Conservation (phyloP, 2,113 vertebrate species). For the Mystacornis crossleyi region DNA sequence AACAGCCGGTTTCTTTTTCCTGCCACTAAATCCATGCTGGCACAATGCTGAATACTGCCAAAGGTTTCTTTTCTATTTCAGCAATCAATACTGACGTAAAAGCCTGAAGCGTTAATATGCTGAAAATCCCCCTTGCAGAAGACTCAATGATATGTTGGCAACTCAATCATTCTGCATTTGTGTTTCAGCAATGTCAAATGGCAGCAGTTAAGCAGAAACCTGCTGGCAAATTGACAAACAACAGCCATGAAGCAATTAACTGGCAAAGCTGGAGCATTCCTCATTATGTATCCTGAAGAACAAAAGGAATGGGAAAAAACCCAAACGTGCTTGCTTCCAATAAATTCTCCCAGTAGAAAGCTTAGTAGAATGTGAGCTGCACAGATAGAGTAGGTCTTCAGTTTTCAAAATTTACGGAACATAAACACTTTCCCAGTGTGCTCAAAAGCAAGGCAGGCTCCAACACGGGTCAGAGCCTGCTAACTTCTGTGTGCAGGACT, state of each 20-base stretch:
- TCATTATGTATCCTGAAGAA: conserved; percentile 25
- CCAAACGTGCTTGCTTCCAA: not conserved
- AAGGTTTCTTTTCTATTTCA: conserved; percentile 64
- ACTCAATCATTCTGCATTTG: conserved; percentile 69
- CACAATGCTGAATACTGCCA: conserved; percentile 27
- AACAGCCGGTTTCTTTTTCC: conserved; percentile 17
- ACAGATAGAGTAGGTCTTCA: not conserved
- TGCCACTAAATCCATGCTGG: conserved; percentile 34
- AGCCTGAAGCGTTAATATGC: conserved; percentile 62
- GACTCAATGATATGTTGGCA: conserved; percentile 67
- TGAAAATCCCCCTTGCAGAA: conserved; percentile 46
- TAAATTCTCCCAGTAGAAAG: not conserved
- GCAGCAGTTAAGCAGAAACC: conserved; percentile 71
- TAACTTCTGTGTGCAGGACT: not conserved
- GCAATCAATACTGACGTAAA: conserved; percentile 67
- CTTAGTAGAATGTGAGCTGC: not conserved
- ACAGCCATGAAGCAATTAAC: conserved; percentile 69
- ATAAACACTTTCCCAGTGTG: not conserved
- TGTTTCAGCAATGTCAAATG: conserved; percentile 66
- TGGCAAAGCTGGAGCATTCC: conserved; percentile 49
- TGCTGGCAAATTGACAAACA: conserved; percentile 76
- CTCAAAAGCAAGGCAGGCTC: not conserved
- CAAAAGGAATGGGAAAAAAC: not conserved
- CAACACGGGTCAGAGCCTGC: not conserved
- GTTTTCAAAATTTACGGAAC: not conserved